Evolutionary conservation across 1,140 invertebrate species (phyloP).

Genomic region (Anoplophora glabripennis): DNA sequence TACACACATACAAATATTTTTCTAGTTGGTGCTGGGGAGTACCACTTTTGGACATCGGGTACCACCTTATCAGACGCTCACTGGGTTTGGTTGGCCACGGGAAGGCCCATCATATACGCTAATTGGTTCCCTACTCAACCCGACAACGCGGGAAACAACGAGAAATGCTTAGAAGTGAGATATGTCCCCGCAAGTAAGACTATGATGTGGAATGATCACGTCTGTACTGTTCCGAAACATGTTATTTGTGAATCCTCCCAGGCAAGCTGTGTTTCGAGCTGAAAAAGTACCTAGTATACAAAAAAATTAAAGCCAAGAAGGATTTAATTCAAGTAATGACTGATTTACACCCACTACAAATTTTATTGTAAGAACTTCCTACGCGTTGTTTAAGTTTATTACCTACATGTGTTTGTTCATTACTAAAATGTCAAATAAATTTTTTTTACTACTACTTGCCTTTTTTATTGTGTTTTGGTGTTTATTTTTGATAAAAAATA

Average conservation of each 20-base stretch:
- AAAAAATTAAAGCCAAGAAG: no score
- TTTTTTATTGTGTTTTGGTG: no score
- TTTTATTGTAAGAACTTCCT: background rate
- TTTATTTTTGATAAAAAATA: no score
- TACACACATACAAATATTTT: no score
- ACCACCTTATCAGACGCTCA: background rate
- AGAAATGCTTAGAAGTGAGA: slow-evolving; percentile 9
- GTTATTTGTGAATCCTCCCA: background rate
- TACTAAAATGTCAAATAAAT: no score
- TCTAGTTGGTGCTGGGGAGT: background rate
- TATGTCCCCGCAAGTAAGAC: background rate
- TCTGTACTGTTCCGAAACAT: background rate
- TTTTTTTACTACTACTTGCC: no score
- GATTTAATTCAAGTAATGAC: background rate
- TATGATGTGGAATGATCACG: slow-evolving; percentile 1
- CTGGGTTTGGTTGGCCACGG: slow-evolving; percentile 19
- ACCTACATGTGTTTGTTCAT: no score
- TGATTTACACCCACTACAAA: background rate
- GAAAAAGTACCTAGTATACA: no score
- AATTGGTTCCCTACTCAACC: slow-evolving; percentile 22
- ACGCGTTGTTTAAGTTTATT: background rate
- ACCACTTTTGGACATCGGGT: background rate
- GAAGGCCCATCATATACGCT: slow-evolving; percentile 14
- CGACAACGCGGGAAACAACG: slow-evolving; percentile 12
- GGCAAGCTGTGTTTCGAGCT: no score